Base-by-base conservation (phyloP, 1,140 invertebrate species). In the Drosophila mojavensis region DNA sequence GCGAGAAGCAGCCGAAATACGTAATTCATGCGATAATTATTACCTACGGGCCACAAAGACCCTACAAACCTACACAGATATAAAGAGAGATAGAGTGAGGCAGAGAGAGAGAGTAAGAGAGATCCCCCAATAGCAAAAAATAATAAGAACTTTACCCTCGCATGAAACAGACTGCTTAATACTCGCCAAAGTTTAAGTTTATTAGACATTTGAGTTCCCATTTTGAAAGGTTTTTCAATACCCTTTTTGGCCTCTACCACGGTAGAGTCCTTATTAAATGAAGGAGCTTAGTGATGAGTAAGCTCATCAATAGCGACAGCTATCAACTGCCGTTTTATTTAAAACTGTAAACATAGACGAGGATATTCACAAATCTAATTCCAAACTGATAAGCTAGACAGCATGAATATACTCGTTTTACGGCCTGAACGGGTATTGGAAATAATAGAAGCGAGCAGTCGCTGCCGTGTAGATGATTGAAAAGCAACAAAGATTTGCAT, bases 11-110 rank as follows among this genome's bases (percentile, higher is more conserved):
- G 61, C 80, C 61, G 74, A 81, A 84, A 89, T 84, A 89, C 84
- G 80, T 89, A 89, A 81, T 89, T 78, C 84, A 89, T 84, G 84
- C 84, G 84, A 89, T 89, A 89, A 89, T 89, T 89, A 89, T 89
- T 89, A 81, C 84, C 83, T 88, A 84, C 73, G 67, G 72, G 73
- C 74, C 64, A 36, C 79, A 51, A 66, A 59, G 59, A 51, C 50
- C 59, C 67, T 51, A 71, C 24, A 56, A 43, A 62, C 15, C 53
- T 28, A 53, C 17, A 68, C 9, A 54, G 36, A 64, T 54, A 58
- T 36, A 48, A 4, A 64, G 36, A 66, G 50, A 66, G 9, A 20
- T 5, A 48, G 9, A n/a, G 28, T 15, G 28, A 56, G 39, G 50
- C 10, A 51, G 30, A 48, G 26, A 74, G 26, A 74, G 41, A 66